Evolutionary conservation across 2,888 invertebrate genomes (phyloP).

Genomic region (Papilio demoleus): DNA sequence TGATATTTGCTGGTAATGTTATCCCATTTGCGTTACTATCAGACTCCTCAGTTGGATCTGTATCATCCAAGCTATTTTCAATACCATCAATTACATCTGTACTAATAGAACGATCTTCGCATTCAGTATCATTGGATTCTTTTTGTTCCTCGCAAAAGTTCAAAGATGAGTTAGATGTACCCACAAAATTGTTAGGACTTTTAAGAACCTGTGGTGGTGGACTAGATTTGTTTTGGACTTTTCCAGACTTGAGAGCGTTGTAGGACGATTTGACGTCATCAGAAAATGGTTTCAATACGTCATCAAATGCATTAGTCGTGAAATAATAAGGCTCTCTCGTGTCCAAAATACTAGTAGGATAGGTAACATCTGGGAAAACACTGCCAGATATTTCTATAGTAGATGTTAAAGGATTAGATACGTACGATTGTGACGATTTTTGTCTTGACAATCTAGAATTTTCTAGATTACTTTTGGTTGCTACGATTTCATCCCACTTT

Average conservation of each 20-base stretch:
- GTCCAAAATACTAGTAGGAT: conserved; percentile 56
- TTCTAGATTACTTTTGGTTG: conserved; percentile 6
- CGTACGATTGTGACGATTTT: conserved; percentile 26
- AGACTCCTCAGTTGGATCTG: neutral
- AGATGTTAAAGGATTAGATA: conserved; percentile 23
- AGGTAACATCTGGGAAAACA: conserved; percentile 49
- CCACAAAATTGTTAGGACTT: neutral
- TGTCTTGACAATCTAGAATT: conserved; percentile 10
- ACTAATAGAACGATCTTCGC: neutral
- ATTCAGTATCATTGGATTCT: conserved; percentile 3
- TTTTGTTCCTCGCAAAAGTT: neutral
- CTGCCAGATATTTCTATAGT: conserved; percentile 25
- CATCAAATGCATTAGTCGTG: conserved; percentile 48
- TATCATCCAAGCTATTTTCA: neutral
- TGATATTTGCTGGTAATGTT: neutral
- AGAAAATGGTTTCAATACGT: conserved; percentile 57
- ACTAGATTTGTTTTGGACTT: neutral
- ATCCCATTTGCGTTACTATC: neutral
- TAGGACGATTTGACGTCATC: conserved; percentile 59
- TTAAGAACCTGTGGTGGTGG: neutral
- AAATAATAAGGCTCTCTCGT: conserved; percentile 61
- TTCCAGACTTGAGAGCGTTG: conserved; percentile 43
- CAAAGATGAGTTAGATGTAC: neutral
- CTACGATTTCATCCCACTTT: conserved; percentile 1
- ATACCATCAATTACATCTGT: neutral